These are phyloP conservation scores for Sarcophaga bullata DNA, from an alignment of 1,140 invertebrate species.

Conservation along the genomic window DNA sequence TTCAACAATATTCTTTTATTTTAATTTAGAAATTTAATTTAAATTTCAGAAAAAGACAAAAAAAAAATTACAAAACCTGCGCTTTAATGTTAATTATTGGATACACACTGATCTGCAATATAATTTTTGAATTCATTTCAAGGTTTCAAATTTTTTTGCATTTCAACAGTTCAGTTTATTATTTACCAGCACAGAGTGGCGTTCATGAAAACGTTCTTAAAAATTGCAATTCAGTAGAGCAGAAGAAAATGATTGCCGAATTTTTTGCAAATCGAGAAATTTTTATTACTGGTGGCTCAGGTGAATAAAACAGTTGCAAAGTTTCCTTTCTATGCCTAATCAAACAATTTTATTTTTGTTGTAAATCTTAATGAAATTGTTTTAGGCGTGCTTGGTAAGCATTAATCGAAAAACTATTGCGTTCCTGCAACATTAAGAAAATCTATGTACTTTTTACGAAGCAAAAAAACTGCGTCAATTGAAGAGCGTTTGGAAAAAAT, in stretches of 20 bases:
- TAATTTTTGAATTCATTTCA: too few species aligned
- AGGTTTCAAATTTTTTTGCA: too few species aligned
- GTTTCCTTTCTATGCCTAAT: neutral
- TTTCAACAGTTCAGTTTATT: too few species aligned
- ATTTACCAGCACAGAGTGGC: too few species aligned
- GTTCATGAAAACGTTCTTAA: too few species aligned
- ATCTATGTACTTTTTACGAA: conserved; percentile 76
- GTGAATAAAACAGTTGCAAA: conserved; percentile 53
- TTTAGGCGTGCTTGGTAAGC: conserved; percentile 71
- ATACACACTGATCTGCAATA: too few species aligned
- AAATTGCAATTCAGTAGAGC: neutral
- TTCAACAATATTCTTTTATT: too few species aligned
- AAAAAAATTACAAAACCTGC: too few species aligned
- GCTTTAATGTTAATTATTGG: too few species aligned
- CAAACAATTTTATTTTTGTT: neutral
- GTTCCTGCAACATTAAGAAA: conserved; percentile 73
- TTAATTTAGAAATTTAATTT: too few species aligned
- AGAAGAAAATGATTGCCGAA: conserved; percentile 48
- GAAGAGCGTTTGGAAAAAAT: conserved; percentile 53
- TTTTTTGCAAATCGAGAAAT: conserved; percentile 71
- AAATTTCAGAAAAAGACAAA: too few species aligned
- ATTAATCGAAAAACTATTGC: conserved; percentile 77
- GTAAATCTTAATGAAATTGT: neutral
- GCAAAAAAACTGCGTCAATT: conserved; percentile 64
- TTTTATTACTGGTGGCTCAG: conserved; percentile 79